phyloP scores from a whole-genome alignment of 2,888 invertebrate species.

The Papilio gigon region DNA sequence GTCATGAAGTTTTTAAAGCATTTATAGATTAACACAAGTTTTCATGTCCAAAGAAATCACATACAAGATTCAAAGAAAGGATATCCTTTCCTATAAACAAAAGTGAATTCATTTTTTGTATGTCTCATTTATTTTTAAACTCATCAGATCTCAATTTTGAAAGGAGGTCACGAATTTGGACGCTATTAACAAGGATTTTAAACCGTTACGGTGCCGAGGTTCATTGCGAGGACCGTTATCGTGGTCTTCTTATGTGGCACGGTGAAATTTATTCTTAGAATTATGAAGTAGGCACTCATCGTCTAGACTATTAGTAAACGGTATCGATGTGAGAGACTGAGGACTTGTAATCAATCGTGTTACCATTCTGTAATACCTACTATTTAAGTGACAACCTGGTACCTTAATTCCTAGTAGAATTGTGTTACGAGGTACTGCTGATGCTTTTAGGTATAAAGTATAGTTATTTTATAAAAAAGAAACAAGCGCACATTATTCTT shows the following conservation, averaged over 20 bases:
- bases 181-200: conserved; percentile 41
- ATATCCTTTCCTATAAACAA: not conserved
- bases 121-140: not conserved
- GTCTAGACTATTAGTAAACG: conserved; percentile 27
- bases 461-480: too few relatives aligned
- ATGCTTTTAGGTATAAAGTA: too few relatives aligned
- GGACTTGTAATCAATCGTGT: not conserved
- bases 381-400: too few relatives aligned
- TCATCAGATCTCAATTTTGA: not conserved
- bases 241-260: conserved; percentile 47
- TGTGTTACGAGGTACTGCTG: not conserved
- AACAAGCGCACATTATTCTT: not conserved
- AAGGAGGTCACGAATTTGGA: conserved; percentile 43
- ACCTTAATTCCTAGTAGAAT: not conserved
- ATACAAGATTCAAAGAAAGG: not conserved
- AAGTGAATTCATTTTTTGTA: not conserved
- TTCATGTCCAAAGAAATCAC: not conserved
- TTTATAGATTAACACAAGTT: not conserved
- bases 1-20: not conserved
- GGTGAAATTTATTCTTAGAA: conserved; percentile 42
- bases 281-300: conserved; percentile 9
- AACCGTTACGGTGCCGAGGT: conserved; percentile 51
- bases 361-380: not conserved
- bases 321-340: conserved; percentile 6
- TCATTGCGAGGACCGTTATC: conserved; percentile 50